Conservation (phyloP, 2,797 vertebrate species). For the Hydrophis major region DNA sequence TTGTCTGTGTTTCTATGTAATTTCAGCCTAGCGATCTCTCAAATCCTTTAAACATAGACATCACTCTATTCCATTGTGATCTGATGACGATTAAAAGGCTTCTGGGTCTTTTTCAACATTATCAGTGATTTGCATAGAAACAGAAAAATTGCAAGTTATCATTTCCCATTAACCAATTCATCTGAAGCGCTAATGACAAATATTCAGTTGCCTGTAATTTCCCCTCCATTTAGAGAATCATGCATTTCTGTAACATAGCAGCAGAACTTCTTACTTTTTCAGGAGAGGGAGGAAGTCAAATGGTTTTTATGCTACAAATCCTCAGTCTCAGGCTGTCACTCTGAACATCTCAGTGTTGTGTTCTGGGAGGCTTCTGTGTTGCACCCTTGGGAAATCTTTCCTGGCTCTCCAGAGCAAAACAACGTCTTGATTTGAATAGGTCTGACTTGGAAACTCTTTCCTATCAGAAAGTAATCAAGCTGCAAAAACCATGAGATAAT, state of each 20-base stretch:
- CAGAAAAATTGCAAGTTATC: background rate
- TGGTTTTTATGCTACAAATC: conserved; percentile 26
- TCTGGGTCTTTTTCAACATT: background rate
- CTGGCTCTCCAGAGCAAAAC: conserved; percentile 12
- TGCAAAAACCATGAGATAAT: conserved; percentile 19
- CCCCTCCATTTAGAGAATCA: background rate
- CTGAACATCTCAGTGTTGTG: conserved; percentile 10
- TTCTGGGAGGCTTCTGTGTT: conserved; percentile 23
- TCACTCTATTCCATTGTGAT: no score
- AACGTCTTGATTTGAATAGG: conserved; percentile 23
- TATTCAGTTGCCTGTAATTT: background rate
- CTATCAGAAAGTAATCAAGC: conserved; percentile 21
- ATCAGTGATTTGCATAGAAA: background rate
- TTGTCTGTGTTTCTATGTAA: background rate
- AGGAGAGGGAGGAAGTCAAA: background rate
- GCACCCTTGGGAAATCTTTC: conserved; percentile 3
- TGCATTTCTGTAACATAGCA: background rate
- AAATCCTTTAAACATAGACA: background rate
- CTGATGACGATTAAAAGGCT: background rate
- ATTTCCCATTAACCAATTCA: background rate
- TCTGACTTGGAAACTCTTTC: conserved; percentile 1
- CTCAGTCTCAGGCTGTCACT: conserved; percentile 19
- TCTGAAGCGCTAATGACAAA: background rate
- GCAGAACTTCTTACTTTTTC: background rate
- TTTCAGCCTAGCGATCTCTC: background rate